Percentiles rank a stretch among this genome's conserved stretches.
Conservation (phyloP, 2,797 vertebrate genomes). For the Onychomys arenicola region DNA sequence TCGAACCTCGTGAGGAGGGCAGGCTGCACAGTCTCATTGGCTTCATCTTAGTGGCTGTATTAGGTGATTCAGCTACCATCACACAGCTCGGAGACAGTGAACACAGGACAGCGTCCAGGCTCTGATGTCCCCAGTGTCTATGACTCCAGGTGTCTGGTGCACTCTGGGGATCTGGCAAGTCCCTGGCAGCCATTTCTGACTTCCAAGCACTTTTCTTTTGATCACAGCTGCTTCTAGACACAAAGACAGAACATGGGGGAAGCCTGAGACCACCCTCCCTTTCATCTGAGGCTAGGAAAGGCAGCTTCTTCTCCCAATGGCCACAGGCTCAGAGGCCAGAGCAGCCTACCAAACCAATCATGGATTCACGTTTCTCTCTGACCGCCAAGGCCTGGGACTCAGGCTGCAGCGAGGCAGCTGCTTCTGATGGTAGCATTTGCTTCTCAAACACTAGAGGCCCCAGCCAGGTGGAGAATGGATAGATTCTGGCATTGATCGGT, state of each 20-base stretch:
- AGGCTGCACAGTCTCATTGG: accelerated
- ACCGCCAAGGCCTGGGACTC: background rate
- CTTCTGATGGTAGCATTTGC: background rate
- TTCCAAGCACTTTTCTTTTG: background rate
- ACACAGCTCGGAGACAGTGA: background rate
- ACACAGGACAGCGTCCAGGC: too few relatives aligned
- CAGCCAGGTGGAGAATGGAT: background rate
- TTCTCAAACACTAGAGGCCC: background rate
- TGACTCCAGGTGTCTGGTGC: too few relatives aligned
- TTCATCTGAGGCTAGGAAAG: background rate
- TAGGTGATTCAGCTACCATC: background rate
- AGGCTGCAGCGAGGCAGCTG: background rate
- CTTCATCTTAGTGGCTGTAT: accelerated
- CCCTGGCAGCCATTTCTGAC: background rate
- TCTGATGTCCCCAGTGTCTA: background rate
- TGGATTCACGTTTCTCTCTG: background rate
- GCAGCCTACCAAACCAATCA: background rate
- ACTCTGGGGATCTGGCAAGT: background rate
- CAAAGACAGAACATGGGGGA: accelerated
- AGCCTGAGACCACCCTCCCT: background rate
- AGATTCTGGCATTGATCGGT: constrained; percentile 47
- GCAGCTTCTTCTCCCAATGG: accelerated
- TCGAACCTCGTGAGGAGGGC: too few relatives aligned
- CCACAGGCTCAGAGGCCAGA: background rate
- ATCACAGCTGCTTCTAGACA: background rate